Evolutionary conservation across 2,797 vertebrate genomes (phyloP), one percentile per base, ranked within the genome.

Genomic region (Hyperoplus lanceolatus): DNA sequence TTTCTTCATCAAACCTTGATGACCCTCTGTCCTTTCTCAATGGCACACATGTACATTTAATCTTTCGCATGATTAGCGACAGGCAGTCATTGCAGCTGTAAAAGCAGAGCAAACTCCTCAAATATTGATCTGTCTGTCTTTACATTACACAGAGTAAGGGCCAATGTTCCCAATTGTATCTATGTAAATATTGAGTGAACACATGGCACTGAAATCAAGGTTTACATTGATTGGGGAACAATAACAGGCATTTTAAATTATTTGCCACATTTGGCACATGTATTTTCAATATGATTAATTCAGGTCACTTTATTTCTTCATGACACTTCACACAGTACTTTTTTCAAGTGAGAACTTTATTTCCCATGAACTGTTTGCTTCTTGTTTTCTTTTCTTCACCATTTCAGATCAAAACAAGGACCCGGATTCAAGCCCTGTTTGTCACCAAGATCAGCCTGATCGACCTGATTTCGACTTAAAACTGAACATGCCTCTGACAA

Each of bases 101-200:
- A 79, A 60, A 45, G 65, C 56, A 50, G 48, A 49, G 29, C 63
- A 51, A 53, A 67, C 61, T 60, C 51, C 68, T 70, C 62, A 72
- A 75, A 79, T 90, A 92, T 92, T 65, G 84, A 93, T 87, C 77
- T 18, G 53, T 36, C 56, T 73, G 67, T 57, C 73, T 85, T 85
- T 84, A 75, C 74, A 77, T 84, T 87, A 69, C 60, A 79, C 80
- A 83, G 56, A 65, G 53, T 60, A 64, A 73, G 65, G 87, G 80
- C 58, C 84, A 90, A 82, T 81, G 85, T 57, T 75, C 84, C 74
- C 41, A 21, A 69, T 58, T 57, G 67, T 82, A 67, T 50, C 63
- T 73, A 57, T 79, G 84, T 80, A 61, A 90, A 90, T 85, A 86
- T 88, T 90, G 73, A 81, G 14, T 15, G 77, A 84, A 84, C 83